Evolutionary conservation across 2,113 vertebrate species (phyloP), one percentile per base, ranked within the genome.

Genomic region (Tupaia tana): DNA sequence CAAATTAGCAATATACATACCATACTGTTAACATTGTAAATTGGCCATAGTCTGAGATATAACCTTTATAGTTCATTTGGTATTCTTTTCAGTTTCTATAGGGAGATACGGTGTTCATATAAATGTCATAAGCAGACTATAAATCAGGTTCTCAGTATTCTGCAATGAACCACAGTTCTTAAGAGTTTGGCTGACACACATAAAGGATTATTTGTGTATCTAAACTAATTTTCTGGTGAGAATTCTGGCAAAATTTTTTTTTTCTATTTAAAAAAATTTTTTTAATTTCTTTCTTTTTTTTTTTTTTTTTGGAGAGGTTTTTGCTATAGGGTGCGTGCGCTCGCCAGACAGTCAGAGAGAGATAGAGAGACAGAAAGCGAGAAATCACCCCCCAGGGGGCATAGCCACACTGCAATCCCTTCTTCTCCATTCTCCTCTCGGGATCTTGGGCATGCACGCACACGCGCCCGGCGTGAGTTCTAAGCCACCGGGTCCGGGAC

Each of bases 171-270:
- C 22, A 54, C 75, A 54, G 20, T 66, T 78, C 69, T 87, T 80
- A 8, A 8, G 22, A 16, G 15, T 69, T 77, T 74, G 89, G 9
- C 78, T 64, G 64, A 73, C 43, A 67, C 31, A 29, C 25, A 52
- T 29, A 69, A 7, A 34, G 64, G 25, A 11, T 18, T 20, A n/a
- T 89, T 86, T 79, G 63, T 54, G 7, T 31, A 34, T 31, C 69
- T 94, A 86, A 84, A 43, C 5, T 69, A 31, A 43, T 61, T 64
- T 74, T 52, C 59, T 29, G 58, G 31, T 94, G 64, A 89, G n/a
- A 94, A 88, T 93, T 93, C 58, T 92, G 73, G 70, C 31, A 80
- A 75, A 52, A 56, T 13, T 56, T 77, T 93, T 96, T 67, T 43
- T 43, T 43, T 43, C 43, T 43, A 43, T 43, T 43, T 43, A 3